Base-by-base conservation (phyloP, 2,797 vertebrate species). In the Tapera naevia region DNA sequence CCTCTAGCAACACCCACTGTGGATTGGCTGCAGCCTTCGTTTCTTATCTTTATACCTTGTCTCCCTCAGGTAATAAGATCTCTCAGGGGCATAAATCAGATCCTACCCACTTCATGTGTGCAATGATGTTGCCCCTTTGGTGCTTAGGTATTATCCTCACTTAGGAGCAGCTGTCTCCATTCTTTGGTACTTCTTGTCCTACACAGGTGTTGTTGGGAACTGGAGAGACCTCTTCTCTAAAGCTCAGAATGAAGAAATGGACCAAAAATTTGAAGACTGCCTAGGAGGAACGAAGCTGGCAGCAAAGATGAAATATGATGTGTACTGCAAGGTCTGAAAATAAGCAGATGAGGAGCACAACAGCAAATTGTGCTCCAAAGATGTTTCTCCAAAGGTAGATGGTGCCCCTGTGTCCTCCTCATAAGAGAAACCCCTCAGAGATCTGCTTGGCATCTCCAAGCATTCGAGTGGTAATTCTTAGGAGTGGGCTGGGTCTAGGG, bases 201-300 rank as follows among this genome's bases (percentile, higher is more conserved):
- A 35, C 30, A 53, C 69, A 99, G 98, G 98, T 41, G 95, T 98
- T 90, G 97, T 98, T 51, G 98, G 98, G 56, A 98, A 97, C 95
- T 99, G 98, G 98, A 98, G 92, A 97, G 97, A 97, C 5, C 35
- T 98, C 76, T 98, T 99, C 70, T 98, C 91, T 33, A 74, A 97
- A 64, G 94, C 97, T 86, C 98, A 98, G 94, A 98, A 97, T 91
- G 81, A 84, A 87, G 97, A 98, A 96, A 98, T 98, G 98, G 97
- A 98, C 67, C 61, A 8, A 70, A 98, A 97, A 93, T 98, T 98
- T 97, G 89, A 97, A 82, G 96, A 97, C 7, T 94, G 86, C 41
- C 91, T 98, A 80, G 97, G 94, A 66, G 97, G 97, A 94, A 98
- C 98, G 33, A 96, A 95, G 22, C 78, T 98, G 13, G 98, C 97